Evolutionary conservation across 2,888 invertebrate genomes (phyloP).

Genomic region (Dolichomitus sp.): DNA sequence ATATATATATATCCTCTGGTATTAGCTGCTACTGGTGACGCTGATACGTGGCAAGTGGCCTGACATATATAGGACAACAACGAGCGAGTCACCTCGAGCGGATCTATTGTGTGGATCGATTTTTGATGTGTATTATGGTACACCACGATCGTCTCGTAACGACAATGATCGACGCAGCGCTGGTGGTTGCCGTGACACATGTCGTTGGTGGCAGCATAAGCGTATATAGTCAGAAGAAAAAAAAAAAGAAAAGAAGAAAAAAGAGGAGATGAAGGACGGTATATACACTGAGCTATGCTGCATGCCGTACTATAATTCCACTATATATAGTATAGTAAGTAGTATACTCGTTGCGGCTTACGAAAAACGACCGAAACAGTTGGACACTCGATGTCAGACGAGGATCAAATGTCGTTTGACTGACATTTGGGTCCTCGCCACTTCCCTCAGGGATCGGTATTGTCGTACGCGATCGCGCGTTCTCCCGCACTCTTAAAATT

Average conservation of each 20-base stretch:
- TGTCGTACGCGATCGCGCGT: conserved; percentile 49
- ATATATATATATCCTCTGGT: not conserved
- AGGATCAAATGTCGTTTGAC: conserved; percentile 79
- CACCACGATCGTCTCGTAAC: conserved; percentile 45
- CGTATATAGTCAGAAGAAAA: not conserved
- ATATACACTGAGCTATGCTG: conserved; percentile 21
- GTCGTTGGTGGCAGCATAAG: conserved; percentile 30
- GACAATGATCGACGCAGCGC: conserved; percentile 60
- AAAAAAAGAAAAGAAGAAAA: conserved; percentile 3
- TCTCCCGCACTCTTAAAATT: conserved; percentile 48
- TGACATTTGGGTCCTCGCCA: conserved; percentile 73
- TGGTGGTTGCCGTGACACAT: conserved; percentile 65
- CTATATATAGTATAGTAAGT: conserved; percentile 19
- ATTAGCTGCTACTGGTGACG: conserved; percentile 48
- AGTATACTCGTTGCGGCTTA: conserved; percentile 63
- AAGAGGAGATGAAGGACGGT: conserved; percentile 27
- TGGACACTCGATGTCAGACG: conserved; percentile 81
- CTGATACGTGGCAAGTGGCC: conserved; percentile 60
- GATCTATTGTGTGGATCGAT: conserved; percentile 64
- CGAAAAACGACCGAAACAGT: conserved; percentile 76
- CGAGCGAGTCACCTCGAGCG: conserved; percentile 60
- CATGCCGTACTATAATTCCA: conserved; percentile 14
- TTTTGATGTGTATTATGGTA: conserved; percentile 56
- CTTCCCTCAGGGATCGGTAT: conserved; percentile 49
- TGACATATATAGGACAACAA: conserved; percentile 52